Base-by-base conservation (phyloP, 2,888 invertebrate genomes). In the Argyra leucocephala region DNA sequence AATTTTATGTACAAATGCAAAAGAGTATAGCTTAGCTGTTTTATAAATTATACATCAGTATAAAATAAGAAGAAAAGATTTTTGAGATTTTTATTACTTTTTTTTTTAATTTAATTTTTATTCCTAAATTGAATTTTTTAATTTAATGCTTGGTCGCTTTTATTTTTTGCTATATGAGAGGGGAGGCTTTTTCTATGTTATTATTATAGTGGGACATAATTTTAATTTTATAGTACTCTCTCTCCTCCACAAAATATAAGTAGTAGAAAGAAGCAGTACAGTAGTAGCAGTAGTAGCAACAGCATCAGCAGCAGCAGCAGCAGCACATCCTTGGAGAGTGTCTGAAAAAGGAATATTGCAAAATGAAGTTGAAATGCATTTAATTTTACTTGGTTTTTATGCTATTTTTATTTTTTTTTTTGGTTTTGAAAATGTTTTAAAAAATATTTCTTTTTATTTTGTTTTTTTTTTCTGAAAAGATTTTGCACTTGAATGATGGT, bases 101-200 rank as follows among this genome's bases (percentile, higher is more conserved):
- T 15, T 37, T 37, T 48, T 48, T 48, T 48, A 12, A 48, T 12
- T 48, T 48, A 9, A 48, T 12, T 48, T 48, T 48, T 48, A 48
- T 48, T 48, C 48, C 15, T 48, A 48, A 48, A 48, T 48, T 48
- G 48, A 48, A 48, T 48, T 48, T 48, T 48, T 48, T 48, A 48
- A 48, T 48, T 48, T 48, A 48, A 48, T 48, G 48, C 48, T 48
- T 48, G 48, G 48, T 48, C 48, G 48, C 48, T 48, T 48, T 48
- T 48, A 18, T 48, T 18, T 31, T 7, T 3, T 31, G 31, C 10
- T 48, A 18, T n/a, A 3, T 2, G 48, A 48, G 10, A 48, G 48
- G 48, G 15, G 18, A 48, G 48, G 48, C 48, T 48, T 48, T 15
- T 48, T n/a, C 5, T 15, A 18, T 48, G 9, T n/a, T 31, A 10